A percentile compares a stretch with the other conserved stretches of the same genome.
These are phyloP conservation scores for Galaxias olidus DNA, from an alignment of 2,797 vertebrate genomes.

Conservation along the genomic window DNA sequence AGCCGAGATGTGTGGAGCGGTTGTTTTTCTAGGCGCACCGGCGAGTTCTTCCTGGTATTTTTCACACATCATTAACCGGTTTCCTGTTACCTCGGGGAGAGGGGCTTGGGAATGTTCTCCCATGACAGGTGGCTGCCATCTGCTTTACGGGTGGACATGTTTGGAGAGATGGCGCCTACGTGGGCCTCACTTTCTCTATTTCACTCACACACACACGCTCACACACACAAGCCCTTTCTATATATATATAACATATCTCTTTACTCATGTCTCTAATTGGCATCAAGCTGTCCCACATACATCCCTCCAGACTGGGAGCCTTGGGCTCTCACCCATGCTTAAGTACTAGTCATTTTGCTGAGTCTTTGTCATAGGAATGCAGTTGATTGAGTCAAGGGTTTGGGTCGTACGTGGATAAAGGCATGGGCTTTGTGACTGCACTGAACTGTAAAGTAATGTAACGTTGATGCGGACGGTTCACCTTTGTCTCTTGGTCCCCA, in stretches of 20 bases:
- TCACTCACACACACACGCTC: slow-evolving; percentile 1
- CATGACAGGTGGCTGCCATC: slow-evolving; percentile 48
- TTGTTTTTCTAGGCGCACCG: slow-evolving; percentile 1
- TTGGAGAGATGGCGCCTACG: slow-evolving; percentile 34
- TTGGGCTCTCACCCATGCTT: too few relatives aligned
- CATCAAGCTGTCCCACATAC: too few relatives aligned
- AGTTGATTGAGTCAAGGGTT: too few relatives aligned
- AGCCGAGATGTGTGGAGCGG: background rate
- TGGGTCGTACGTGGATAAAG: too few relatives aligned
- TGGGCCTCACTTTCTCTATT: background rate
- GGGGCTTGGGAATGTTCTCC: slow-evolving; percentile 17
- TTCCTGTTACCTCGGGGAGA: slow-evolving; percentile 33
- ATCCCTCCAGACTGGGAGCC: too few relatives aligned
- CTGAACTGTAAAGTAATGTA: too few relatives aligned
- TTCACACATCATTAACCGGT: slow-evolving; percentile 39
- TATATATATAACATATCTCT: background rate
- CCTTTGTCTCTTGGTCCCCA: slow-evolving; percentile 42
- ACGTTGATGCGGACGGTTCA: background rate
- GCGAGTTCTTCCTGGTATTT: slow-evolving; percentile 13
- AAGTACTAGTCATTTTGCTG: too few relatives aligned
- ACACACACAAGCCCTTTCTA: background rate
- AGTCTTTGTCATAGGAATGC: too few relatives aligned
- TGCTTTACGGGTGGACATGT: slow-evolving; percentile 41
- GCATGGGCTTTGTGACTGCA: too few relatives aligned
- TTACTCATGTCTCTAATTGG: too few relatives aligned